phyloP scores from a whole-genome alignment of 2,888 invertebrate species.

The Philereme vetulata region DNA sequence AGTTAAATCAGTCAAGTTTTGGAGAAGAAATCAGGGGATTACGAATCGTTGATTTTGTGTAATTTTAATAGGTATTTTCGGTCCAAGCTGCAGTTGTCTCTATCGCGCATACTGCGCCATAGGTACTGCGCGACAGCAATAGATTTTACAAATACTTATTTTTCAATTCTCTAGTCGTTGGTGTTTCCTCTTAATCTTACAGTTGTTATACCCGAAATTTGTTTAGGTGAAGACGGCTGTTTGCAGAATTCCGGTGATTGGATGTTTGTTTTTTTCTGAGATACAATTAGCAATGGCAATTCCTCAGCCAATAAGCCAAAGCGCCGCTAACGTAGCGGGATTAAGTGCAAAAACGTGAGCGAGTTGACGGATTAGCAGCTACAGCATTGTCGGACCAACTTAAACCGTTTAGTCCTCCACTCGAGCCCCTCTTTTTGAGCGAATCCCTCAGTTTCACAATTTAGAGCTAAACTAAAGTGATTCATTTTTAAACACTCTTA shows the following conservation, averaged over 20 bases:
- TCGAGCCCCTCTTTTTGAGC: constrained; percentile 19
- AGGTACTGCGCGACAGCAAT: no score
- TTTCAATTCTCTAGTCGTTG: no score
- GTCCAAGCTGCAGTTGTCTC: no score
- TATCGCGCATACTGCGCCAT: no score
- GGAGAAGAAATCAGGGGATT: no score
- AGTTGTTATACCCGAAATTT: not conserved
- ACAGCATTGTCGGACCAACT: constrained; percentile 42
- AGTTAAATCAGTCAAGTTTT: no score
- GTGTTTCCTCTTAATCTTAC: no score
- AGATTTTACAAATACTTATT: no score
- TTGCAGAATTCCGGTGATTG: not conserved
- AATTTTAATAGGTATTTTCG: no score
- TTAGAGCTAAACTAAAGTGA: constrained; percentile 9
- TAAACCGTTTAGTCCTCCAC: constrained; percentile 36
- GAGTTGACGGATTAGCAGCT: constrained; percentile 53
- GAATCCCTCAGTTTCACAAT: constrained; percentile 14
- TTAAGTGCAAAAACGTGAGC: constrained; percentile 48
- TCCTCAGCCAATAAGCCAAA: constrained; percentile 42
- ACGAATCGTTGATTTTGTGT: no score
- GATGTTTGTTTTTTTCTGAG: constrained; percentile 16
- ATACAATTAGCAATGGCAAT: constrained; percentile 20
- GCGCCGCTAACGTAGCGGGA: constrained; percentile 45
- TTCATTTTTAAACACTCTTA: constrained; percentile 5
- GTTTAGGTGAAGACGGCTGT: not conserved